Conservation (phyloP, 1,140 invertebrate genomes). For the Maconellicoccus hirsutus region DNA sequence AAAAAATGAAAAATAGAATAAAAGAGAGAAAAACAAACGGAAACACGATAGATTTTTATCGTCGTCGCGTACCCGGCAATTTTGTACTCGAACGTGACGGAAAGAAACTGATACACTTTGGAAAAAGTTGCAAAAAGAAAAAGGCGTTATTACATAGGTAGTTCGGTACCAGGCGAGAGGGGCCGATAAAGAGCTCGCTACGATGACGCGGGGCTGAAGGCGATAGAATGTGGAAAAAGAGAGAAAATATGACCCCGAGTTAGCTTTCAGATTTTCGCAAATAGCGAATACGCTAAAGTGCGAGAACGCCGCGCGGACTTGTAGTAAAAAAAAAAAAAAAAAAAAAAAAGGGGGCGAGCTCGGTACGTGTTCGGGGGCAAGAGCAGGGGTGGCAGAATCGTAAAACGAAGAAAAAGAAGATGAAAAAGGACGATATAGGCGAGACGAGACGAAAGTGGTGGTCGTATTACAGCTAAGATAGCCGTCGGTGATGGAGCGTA, state of each 20-base stretch:
- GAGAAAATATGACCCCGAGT: not conserved
- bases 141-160: conserved; percentile 8
- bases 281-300: not conserved
- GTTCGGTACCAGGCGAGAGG: not conserved
- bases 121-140: not conserved
- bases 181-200: not conserved
- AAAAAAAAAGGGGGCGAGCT: not conserved
- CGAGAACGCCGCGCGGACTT: too few species aligned
- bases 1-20: conserved; percentile 7
- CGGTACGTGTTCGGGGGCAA: not conserved
- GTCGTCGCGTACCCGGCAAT: conserved; percentile 10
- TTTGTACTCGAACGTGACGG: conserved; percentile 17
- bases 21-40: conserved; percentile 14
- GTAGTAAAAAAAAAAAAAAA: too few species aligned
- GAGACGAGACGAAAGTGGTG: not conserved
- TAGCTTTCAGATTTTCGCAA: conserved; percentile 11
- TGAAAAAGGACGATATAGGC: conserved; percentile 11
- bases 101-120: conserved; percentile 19
- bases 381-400: not conserved
- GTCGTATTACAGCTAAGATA: not conserved
- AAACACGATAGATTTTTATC: conserved; percentile 16
- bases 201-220: not conserved
- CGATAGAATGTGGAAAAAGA: not conserved
- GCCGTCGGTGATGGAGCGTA: not conserved
- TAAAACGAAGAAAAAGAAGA: conserved; percentile 9